phyloP scores from a whole-genome alignment of 2,888 invertebrate genomes.

The Chymomyza procnemis region DNA sequence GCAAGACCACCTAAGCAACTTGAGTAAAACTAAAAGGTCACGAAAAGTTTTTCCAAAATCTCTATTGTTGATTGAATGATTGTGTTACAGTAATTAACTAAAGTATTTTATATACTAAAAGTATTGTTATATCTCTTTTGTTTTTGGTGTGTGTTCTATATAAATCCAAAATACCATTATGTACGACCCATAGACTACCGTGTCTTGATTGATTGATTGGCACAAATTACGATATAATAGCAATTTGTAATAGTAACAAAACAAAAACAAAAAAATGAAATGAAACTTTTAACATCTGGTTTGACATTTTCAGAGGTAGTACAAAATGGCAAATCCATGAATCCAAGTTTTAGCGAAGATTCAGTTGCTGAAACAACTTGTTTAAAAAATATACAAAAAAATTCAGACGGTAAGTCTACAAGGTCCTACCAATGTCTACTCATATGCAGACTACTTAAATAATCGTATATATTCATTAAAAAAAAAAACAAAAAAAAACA shows the following conservation, averaged over 20 bases:
- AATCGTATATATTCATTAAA: slow-evolving; percentile 31
- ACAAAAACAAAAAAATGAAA: not conserved
- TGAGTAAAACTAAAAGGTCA: not conserved
- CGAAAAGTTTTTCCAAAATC: not conserved
- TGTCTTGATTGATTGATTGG: slow-evolving; percentile 50
- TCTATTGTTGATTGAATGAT: slow-evolving; percentile 6
- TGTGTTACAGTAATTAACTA: slow-evolving; percentile 5
- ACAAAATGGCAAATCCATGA: slow-evolving; percentile 81
- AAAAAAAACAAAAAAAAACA: no score
- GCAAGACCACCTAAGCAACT: not conserved
- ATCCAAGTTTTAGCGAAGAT: slow-evolving; percentile 89
- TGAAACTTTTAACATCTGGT: slow-evolving; percentile 67
- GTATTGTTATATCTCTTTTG: not conserved
- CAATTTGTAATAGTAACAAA: slow-evolving; percentile 6
- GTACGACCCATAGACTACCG: slow-evolving; percentile 67
- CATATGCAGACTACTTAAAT: slow-evolving; percentile 23
- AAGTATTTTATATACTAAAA: not conserved
- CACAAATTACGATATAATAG: slow-evolving; percentile 15
- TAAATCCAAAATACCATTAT: slow-evolving; percentile 27
- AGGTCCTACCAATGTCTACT: slow-evolving; percentile 57
- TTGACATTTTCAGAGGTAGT: slow-evolving; percentile 79
- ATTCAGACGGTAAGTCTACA: slow-evolving; percentile 88
- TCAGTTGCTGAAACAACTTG: slow-evolving; percentile 88
- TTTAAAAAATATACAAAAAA: slow-evolving; percentile 87
- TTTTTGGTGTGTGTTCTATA: slow-evolving; percentile 9